These are phyloP conservation scores for Setophaga kirtlandii DNA, from an alignment of 2,113 vertebrate genomes.

Conservation along the genomic window DNA sequence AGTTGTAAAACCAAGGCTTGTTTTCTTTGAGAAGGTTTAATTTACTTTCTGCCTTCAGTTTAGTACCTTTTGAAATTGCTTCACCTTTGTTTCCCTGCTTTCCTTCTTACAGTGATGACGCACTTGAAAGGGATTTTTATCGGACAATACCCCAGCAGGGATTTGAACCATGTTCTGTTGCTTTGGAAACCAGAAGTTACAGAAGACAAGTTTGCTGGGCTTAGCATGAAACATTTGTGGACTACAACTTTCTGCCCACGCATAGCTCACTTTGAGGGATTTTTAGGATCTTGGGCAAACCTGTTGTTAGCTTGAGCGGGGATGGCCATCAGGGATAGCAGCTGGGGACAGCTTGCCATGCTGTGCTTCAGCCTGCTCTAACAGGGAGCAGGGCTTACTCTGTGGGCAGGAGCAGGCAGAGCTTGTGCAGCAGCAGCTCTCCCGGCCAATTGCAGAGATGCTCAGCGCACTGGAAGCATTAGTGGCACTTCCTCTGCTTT, in stretches of 20 bases:
- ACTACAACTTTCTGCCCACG: neutral
- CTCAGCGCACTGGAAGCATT: neutral
- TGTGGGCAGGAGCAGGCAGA: neutral
- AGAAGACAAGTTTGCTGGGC: neutral
- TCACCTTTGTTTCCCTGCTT: neutral
- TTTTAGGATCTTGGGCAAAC: neutral
- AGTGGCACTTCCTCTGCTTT: neutral
- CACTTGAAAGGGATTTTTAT: neutral
- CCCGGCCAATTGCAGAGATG: neutral
- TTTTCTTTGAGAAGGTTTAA: neutral
- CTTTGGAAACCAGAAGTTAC: conserved; percentile 27
- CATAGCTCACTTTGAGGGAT: neutral
- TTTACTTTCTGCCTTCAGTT: neutral
- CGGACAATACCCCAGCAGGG: neutral
- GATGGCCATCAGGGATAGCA: neutral
- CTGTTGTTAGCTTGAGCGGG: neutral
- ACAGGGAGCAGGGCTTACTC: neutral
- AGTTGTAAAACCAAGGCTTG: neutral
- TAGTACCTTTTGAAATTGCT: neutral
- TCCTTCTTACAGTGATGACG: neutral
- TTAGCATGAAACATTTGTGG: neutral
- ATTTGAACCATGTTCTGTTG: conserved; percentile 3
- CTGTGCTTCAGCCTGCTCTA: neutral
- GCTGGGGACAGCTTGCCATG: neutral
- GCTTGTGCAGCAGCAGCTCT: neutral